phyloP scores from a whole-genome alignment of 2,888 invertebrate species.

The Ephialtes manifestator region DNA sequence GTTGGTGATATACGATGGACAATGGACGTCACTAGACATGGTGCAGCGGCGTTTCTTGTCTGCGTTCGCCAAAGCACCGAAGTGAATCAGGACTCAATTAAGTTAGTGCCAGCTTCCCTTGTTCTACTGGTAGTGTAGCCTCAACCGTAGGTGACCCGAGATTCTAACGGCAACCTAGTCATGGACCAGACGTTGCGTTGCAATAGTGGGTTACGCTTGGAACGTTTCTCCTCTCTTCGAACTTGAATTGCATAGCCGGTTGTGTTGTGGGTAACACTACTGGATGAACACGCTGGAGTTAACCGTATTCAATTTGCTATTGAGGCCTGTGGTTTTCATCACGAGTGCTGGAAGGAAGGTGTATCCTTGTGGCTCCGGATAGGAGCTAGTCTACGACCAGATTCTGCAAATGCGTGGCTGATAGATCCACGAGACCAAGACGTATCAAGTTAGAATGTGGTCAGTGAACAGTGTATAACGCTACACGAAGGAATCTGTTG shows the following conservation, averaged over 20 bases:
- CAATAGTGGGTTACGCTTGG: conserved; percentile 14
- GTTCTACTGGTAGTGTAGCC: conserved; percentile 33
- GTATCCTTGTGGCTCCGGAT: conserved; percentile 3
- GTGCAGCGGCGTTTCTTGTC: conserved; percentile 30
- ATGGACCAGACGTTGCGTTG: not conserved
- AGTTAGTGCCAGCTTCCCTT: conserved; percentile 45
- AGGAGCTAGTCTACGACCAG: not conserved
- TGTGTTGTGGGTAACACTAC: conserved; percentile 49
- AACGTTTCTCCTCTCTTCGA: conserved; percentile 19
- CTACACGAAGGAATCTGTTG: not conserved
- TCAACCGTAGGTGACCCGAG: conserved; percentile 54
- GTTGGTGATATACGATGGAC: not conserved
- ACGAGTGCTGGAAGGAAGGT: not conserved
- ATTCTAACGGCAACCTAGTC: conserved; percentile 51
- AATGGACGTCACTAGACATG: conserved; percentile 19
- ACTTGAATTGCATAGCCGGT: conserved; percentile 44
- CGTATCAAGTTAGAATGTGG: not conserved
- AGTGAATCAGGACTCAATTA: conserved; percentile 67
- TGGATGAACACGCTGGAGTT: conserved; percentile 54
- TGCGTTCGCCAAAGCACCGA: conserved; percentile 1
- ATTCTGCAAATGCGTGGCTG: conserved; percentile 17
- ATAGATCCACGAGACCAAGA: conserved; percentile 2
- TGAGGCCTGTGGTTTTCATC: conserved; percentile 54
- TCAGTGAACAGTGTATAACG: not conserved
- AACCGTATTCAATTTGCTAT: conserved; percentile 68